These are phyloP conservation scores for Amphipyra tragopoginis DNA, from an alignment of 2,888 invertebrate genomes.

Conservation along the genomic window DNA sequence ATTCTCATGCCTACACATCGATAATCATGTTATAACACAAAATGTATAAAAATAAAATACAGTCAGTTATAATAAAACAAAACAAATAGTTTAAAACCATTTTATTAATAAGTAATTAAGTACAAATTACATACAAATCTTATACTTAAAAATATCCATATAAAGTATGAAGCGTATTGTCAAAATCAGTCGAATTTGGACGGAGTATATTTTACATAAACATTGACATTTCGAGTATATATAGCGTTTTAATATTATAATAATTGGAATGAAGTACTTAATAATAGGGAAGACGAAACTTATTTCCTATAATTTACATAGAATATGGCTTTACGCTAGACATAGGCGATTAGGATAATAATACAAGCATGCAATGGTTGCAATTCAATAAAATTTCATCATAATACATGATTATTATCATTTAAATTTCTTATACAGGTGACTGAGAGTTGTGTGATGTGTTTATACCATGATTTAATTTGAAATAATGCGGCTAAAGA, in stretches of 20 bases:
- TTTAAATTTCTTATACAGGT: too few relatives aligned
- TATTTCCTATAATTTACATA: conserved; percentile 60
- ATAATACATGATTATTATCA: too few relatives aligned
- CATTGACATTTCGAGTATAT: conserved; percentile 45
- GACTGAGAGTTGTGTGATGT: too few relatives aligned
- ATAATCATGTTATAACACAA: too few relatives aligned
- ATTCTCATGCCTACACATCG: too few relatives aligned
- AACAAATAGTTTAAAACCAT: conserved; percentile 62
- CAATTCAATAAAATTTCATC: too few relatives aligned
- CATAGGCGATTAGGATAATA: conserved; percentile 15
- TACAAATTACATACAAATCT: conserved; percentile 68
- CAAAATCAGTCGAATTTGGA: conserved; percentile 85
- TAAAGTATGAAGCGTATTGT: conserved; percentile 73
- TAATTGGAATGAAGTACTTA: conserved; percentile 48
- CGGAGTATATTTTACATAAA: conserved; percentile 72
- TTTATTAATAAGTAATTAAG: conserved; percentile 67
- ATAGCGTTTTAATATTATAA: conserved; percentile 41
- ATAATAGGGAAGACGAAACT: conserved; percentile 66
- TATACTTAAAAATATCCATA: conserved; percentile 61
- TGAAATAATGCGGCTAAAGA: too few relatives aligned
- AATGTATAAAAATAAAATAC: too few relatives aligned
- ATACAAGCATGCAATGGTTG: conserved; percentile 9
- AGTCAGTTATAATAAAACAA: conserved; percentile 9
- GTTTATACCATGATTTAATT: too few relatives aligned
- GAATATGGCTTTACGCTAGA: conserved; percentile 58